A percentile compares a stretch with the other conserved stretches of the same genome.
phyloP scores from a whole-genome alignment of 2,113 vertebrate genomes.

The Prietella phreatophila region DNA sequence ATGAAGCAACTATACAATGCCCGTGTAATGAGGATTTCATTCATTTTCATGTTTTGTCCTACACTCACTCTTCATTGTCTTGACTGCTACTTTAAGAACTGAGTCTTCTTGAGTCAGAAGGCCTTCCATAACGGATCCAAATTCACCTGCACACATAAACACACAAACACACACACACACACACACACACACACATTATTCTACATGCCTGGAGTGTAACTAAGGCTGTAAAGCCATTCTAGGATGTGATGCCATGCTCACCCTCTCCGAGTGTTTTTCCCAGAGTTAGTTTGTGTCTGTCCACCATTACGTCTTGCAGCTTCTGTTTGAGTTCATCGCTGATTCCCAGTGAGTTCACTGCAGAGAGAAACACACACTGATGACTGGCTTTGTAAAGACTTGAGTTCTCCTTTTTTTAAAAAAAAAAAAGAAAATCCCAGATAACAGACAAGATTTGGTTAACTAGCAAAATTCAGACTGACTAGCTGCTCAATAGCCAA shows the following conservation, averaged over 20 bases:
- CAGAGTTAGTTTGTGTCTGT: slow-evolving; percentile 85
- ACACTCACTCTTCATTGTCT: slow-evolving; percentile 93
- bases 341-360: slow-evolving; percentile 89
- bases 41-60: neutral
- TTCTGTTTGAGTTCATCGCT: slow-evolving; percentile 89
- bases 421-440: neutral
- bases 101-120: slow-evolving; percentile 84
- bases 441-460: neutral
- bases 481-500: neutral
- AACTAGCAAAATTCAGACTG: neutral
- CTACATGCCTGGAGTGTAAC: no score
- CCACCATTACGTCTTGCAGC: slow-evolving; percentile 89
- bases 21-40: neutral
- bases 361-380: slow-evolving; percentile 10
- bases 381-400: neutral
- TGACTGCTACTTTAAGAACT: slow-evolving; percentile 86
- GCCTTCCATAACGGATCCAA: slow-evolving; percentile 90
- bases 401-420: neutral
- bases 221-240: neutral
- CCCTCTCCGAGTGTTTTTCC: slow-evolving; percentile 91
- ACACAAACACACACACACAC: slow-evolving; percentile 34
- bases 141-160: slow-evolving; percentile 75
- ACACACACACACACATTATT: neutral
- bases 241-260: slow-evolving; percentile 44
- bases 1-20: neutral